Percentiles rank a stretch among this genome's conserved stretches.
These are phyloP conservation scores for Babylonia areolata DNA, from an alignment of 1,140 invertebrate species.

Conservation along the genomic window DNA sequence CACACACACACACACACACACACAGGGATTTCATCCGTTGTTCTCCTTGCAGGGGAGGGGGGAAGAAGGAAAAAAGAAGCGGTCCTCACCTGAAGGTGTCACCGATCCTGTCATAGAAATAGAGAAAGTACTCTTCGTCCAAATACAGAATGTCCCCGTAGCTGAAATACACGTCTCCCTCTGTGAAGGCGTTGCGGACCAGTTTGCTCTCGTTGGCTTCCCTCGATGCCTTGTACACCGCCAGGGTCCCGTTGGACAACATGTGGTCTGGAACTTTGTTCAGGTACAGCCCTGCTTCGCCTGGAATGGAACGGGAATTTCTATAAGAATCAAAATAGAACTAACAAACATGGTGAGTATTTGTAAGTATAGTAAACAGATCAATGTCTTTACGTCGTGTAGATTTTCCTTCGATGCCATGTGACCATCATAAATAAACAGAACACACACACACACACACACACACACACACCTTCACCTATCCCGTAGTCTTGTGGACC, in stretches of 20 bases:
- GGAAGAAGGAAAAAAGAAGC: neutral
- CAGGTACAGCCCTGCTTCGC: slow-evolving; percentile 61
- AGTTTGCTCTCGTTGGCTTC: slow-evolving; percentile 66
- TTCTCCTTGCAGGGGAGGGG: neutral
- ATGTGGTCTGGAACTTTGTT: slow-evolving; percentile 37
- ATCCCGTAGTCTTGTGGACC: no score
- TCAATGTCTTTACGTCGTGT: no score
- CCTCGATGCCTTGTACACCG: slow-evolving; percentile 61
- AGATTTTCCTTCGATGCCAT: no score
- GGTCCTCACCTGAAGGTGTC: slow-evolving; percentile 71
- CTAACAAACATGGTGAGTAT: no score
- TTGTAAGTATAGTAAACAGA: no score
- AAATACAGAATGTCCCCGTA: slow-evolving; percentile 69
- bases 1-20: neutral
- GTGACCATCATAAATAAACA: no score
- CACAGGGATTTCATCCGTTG: no score
- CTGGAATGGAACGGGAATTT: no score
- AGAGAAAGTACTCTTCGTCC: slow-evolving; percentile 72
- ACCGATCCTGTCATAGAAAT: slow-evolving; percentile 74
- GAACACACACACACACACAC: no score
- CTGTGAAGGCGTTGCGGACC: slow-evolving; percentile 57
- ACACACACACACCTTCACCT: no score
- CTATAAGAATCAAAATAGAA: no score
- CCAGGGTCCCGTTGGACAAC: slow-evolving; percentile 19
- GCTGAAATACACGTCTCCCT: slow-evolving; percentile 69